phyloP scores from a whole-genome alignment of 2,888 invertebrate species.

The Halocaridina rubra region DNA sequence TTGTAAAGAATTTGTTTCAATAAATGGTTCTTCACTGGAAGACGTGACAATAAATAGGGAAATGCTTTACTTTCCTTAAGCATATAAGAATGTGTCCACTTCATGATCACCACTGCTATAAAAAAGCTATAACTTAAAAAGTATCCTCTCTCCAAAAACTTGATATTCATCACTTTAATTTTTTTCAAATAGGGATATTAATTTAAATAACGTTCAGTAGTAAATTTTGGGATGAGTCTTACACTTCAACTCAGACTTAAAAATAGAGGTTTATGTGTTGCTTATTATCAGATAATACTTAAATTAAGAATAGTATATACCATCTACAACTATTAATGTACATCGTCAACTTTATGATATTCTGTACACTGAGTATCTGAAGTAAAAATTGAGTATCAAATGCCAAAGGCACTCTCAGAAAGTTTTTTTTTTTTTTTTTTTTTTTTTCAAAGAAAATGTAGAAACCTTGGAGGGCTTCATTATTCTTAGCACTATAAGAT shows the following conservation, averaged over 20 bases:
- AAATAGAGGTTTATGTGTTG: too few species aligned
- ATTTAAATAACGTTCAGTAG: too few species aligned
- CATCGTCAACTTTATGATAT: too few species aligned
- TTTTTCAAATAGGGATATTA: too few species aligned
- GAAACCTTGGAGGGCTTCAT: conserved; percentile 38
- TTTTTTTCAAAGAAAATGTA: conserved; percentile 47
- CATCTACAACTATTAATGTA: too few species aligned
- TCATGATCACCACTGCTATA: background rate
- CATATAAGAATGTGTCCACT: background rate
- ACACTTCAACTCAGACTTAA: too few species aligned
- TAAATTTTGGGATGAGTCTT: too few species aligned
- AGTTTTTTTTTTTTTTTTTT: conserved; percentile 22
- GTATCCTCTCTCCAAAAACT: background rate
- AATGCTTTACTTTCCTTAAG: background rate
- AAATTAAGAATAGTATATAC: too few species aligned
- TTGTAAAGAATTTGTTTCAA: background rate
- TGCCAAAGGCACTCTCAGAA: conserved; percentile 55
- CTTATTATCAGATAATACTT: too few species aligned
- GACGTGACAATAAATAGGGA: conserved; percentile 22
- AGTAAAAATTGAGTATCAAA: conserved; percentile 59
- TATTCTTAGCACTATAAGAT: background rate
- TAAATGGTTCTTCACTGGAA: conserved; percentile 5
- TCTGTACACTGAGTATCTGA: too few species aligned
- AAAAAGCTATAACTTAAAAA: background rate
- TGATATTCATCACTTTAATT: background rate